These are phyloP conservation scores for Selene dorsalis DNA, from an alignment of 2,797 vertebrate genomes.

Conservation along the genomic window DNA sequence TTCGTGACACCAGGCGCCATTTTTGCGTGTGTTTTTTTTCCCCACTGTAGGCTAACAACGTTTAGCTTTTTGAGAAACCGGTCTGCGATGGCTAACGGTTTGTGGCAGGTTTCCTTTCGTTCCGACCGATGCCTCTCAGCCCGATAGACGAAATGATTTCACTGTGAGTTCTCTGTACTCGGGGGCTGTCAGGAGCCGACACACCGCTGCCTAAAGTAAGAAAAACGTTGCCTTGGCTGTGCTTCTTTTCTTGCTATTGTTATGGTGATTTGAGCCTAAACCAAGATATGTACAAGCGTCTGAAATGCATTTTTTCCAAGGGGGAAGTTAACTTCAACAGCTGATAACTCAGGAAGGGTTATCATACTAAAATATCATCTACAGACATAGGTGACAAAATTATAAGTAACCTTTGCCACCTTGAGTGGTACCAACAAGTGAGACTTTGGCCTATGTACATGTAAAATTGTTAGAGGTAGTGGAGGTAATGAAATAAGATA, in stretches of 20 bases:
- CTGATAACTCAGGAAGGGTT: too few species aligned
- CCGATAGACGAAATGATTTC: background rate
- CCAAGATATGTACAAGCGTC: too few species aligned
- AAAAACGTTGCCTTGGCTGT: background rate
- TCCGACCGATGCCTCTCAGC: background rate
- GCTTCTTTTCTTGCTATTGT: background rate
- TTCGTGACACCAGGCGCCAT: fast-evolving
- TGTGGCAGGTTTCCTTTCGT: background rate
- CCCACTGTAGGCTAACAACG: too few species aligned
- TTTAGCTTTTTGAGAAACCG: background rate
- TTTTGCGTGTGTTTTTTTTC: background rate
- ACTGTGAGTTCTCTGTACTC: background rate
- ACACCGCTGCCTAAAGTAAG: background rate
- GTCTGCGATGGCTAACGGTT: constrained; percentile 6
- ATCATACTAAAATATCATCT: too few species aligned
- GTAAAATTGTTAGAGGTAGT: background rate
- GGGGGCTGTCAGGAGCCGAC: background rate
- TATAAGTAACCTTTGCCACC: too few species aligned
- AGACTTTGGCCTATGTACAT: too few species aligned
- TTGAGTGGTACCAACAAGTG: too few species aligned
- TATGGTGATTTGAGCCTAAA: too few species aligned
- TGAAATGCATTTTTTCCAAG: too few species aligned
- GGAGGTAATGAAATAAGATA: fast-evolving
- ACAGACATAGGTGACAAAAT: too few species aligned
- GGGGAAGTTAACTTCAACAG: too few species aligned